phyloP scores from a whole-genome alignment of 2,113 vertebrate genomes.

The Ictidomys tridecemlineatus region DNA sequence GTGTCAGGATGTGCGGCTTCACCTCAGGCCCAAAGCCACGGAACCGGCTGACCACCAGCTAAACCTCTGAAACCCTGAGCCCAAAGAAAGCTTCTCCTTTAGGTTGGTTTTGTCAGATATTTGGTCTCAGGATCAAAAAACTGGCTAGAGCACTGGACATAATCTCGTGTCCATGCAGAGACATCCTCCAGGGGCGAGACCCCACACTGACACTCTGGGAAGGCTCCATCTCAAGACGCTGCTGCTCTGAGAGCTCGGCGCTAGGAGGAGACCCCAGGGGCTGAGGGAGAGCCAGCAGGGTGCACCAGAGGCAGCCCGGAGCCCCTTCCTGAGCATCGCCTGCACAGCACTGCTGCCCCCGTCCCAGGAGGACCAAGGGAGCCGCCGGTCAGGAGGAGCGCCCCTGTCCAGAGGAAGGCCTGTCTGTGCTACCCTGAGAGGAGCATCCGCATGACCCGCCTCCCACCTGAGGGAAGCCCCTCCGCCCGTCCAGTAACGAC shows the following conservation, averaged over 20 bases:
- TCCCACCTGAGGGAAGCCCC: background rate
- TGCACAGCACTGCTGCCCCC: background rate
- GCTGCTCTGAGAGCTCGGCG: background rate
- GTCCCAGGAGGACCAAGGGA: background rate
- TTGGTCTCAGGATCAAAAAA: too few species aligned
- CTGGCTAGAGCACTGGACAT: too few species aligned
- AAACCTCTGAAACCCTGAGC: background rate
- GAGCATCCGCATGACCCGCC: background rate
- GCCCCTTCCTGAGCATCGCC: background rate
- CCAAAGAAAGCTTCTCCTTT: background rate
- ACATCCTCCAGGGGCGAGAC: too few species aligned
- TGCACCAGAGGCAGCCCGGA: background rate
- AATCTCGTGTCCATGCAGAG: too few species aligned
- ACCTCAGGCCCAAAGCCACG: too few species aligned
- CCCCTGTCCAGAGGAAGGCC: background rate
- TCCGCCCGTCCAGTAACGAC: accelerated
- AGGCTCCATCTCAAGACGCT: background rate
- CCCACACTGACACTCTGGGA: background rate
- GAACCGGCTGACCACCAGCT: background rate
- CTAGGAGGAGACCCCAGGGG: too few species aligned
- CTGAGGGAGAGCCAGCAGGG: background rate
- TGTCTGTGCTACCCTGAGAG: accelerated
- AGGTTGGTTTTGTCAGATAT: background rate
- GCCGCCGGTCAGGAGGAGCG: too few species aligned
- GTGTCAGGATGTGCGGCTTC: too few species aligned